Base-by-base conservation (phyloP, 2,797 vertebrate genomes). In the Hyperoplus immaculatus region DNA sequence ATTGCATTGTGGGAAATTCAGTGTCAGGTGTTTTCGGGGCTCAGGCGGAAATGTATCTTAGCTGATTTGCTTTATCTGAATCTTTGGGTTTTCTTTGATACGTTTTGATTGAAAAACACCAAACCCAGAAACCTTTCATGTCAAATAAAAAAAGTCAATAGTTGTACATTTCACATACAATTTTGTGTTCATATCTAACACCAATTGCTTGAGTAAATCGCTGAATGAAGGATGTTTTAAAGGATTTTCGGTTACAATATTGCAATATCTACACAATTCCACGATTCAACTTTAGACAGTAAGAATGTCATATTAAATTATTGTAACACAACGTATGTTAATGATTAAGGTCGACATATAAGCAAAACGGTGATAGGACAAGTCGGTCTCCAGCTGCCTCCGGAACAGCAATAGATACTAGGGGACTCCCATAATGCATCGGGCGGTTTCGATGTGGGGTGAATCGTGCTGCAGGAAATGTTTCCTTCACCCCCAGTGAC, bases 401-500 rank as follows among this genome's bases (percentile, higher is more conserved):
- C 60, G 45, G 56, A 74, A 57, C 8, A 45, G 57, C 38, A 13
- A 54, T 67, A 14, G 36, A 70, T 78, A 5, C 49, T 29, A 21
- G 68, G 69, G 61, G 60, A 78, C 41, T 80, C 45, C 65, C 53
- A 63, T 78, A 69, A 86, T 78, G 63, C 76, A 81, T 29, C 69
- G 50, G n/a, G 7, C 64, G 74, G 56, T 55, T 68, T 85, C 72
- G 49, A 58, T 78, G 51, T n/a, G 60, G 64, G 67, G 38, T 80
- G 56, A 74, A 85, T 65, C 53, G 65, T n/a, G 65, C 61, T 38
- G 76, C 63, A 36, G 65, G 71, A 65, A 76, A 84, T 41, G 53
- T 72, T 82, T 73, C 70, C 77, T 77, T 42, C 58, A 51, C 71
- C 73, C 70, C 77, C 57, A 64, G 62, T 78, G 77, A 90, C 79